Percentiles rank a stretch among this genome's conserved stretches.
phyloP scores from a whole-genome alignment of 2,797 vertebrate species.

The Alcedo quadribrachys region DNA sequence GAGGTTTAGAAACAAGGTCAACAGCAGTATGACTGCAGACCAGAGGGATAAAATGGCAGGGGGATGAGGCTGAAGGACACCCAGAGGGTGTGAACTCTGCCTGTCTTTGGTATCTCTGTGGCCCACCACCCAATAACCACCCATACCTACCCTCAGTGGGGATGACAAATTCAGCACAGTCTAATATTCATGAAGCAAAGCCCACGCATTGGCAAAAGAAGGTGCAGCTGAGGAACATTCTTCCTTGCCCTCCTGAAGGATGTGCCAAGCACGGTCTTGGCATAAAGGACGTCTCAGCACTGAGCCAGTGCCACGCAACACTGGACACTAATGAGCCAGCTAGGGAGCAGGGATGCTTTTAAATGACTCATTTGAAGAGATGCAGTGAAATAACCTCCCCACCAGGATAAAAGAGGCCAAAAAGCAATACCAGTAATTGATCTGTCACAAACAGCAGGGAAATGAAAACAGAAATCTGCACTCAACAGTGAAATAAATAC shows the following conservation, averaged over 20 bases:
- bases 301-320: neutral
- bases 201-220: neutral
- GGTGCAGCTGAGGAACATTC: neutral
- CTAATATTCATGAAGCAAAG: neutral
- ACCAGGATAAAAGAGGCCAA: neutral
- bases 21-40: neutral
- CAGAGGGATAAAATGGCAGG: neutral
- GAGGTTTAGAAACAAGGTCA: neutral
- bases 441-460: neutral
- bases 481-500: rapidly evolving
- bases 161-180: rapidly evolving
- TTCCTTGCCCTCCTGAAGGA: neutral
- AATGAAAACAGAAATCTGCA: neutral
- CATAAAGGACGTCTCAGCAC: neutral
- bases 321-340: neutral
- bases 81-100: neutral
- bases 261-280: neutral
- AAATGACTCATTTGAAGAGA: neutral
- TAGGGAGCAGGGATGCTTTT: neutral
- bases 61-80: neutral
- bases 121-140: neutral
- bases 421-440: neutral
- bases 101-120: neutral
- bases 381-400: neutral
- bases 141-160: rapidly evolving